Evolutionary conservation across 2,797 vertebrate genomes (phyloP), one percentile per base, ranked within the genome.

Genomic region (Girardinus metallicus): DNA sequence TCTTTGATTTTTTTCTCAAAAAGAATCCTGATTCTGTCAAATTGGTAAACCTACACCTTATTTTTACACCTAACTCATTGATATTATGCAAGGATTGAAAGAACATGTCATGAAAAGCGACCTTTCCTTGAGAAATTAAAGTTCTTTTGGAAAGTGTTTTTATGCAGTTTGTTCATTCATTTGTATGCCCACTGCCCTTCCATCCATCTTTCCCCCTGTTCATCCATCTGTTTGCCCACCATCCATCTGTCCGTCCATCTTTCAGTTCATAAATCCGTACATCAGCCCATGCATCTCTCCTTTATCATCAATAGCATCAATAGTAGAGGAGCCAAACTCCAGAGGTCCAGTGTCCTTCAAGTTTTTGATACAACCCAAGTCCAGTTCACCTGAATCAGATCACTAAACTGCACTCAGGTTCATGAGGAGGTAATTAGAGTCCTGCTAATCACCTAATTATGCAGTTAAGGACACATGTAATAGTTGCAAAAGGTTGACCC

Each of bases 81-180:
- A 39, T 23, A 66, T 39, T 39, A 13, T 11, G 21, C 62, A 66
- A 66, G 34, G 62, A 39, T 23, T 21, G 34, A 62, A 39, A 34
- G 15, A 18, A 36, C 34, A 36, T 36, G 31, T 21, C 36, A 39
- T 66, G 62, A 18, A 21, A 66, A 66, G 39, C 1, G 3, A 36
- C n/a, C 43, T 75, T 29, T 26, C 81, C 60, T 73, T 83, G 55
- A 88, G 87, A 88, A 79, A 78, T 77, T 34, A 88, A 90, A 83
- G 77, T 60, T 76, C 72, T 88, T 75, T 71, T 75, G 85, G 85
- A 85, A 85, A 16, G 5, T 41, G 11, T 21, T 29, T 18, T 80
- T 11, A 36, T 36, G 16, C 31, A 36, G 16, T 41, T 68, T 66
- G 34, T 36, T 66, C 62, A 64, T 36, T 64, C 62, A 66, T 39